Percentiles rank a stretch among this genome's conserved stretches.
Evolutionary conservation across 2,113 vertebrate genomes (phyloP).

Genomic region (Pelecanoides urinatrix): DNA sequence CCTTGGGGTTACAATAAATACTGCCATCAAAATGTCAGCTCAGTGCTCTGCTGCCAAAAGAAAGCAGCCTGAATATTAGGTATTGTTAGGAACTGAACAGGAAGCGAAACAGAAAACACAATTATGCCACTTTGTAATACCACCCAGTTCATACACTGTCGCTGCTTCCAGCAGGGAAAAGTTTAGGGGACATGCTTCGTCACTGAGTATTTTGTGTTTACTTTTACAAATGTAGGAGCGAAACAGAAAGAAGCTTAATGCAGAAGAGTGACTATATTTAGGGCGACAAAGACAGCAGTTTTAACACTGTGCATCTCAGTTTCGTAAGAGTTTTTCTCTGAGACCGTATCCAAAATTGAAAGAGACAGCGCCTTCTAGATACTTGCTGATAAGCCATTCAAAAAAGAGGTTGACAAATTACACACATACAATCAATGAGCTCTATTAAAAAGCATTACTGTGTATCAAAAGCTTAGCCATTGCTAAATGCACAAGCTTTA

Average conservation of each 20-base stretch:
- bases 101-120: background rate
- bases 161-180: background rate
- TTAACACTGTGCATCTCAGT: background rate
- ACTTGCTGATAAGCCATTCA: background rate
- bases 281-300: background rate
- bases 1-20: slow-evolving; percentile 46
- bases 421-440: background rate
- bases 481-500: background rate
- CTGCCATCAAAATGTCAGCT: slow-evolving; percentile 55
- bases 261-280: background rate
- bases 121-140: background rate
- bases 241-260: background rate
- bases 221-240: background rate
- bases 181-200: background rate
- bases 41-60: slow-evolving; percentile 13
- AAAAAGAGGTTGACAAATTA: background rate
- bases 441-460: background rate
- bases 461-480: background rate
- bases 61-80: slow-evolving; percentile 4
- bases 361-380: accelerated
- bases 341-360: background rate
- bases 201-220: background rate
- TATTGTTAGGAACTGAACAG: slow-evolving; percentile 1
- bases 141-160: background rate
- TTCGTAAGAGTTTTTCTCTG: background rate